Evolutionary conservation across 2,113 vertebrate species (phyloP).

Genomic region (Pithys albifrons): DNA sequence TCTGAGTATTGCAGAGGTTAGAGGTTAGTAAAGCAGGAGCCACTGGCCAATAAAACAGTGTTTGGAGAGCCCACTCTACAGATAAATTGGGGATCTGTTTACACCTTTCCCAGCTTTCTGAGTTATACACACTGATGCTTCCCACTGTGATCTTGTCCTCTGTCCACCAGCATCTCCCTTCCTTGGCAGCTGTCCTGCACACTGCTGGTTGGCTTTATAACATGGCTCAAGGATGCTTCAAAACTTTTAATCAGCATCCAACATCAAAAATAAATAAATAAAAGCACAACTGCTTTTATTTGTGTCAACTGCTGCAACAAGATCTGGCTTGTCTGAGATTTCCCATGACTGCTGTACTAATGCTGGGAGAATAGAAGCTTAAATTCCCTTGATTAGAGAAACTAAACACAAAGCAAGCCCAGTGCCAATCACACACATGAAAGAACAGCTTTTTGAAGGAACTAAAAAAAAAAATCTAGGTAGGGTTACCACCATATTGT

Average conservation of each 20-base stretch:
- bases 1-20: conserved; percentile 74
- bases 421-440: conserved; percentile 54
- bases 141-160: conserved; percentile 61
- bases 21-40: conserved; percentile 89
- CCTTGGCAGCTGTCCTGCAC: conserved; percentile 25
- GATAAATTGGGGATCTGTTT: conserved; percentile 75
- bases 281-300: conserved; percentile 59
- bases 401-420: conserved; percentile 55
- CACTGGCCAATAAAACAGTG: conserved; percentile 82
- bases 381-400: conserved; percentile 67
- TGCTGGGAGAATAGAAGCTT: conserved; percentile 47
- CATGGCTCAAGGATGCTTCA: conserved; percentile 46
- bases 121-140: conserved; percentile 50
- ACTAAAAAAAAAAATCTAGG: not conserved
- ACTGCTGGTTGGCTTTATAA: conserved; percentile 38
- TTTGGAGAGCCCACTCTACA: conserved; percentile 74
- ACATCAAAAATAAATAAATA: conserved; percentile 76
- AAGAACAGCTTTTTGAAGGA: conserved; percentile 37
- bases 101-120: conserved; percentile 70
- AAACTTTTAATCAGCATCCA: conserved; percentile 73
- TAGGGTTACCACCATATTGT: conserved; percentile 33
- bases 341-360: conserved; percentile 61
- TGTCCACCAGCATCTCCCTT: conserved; percentile 20
- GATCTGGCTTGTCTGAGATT: conserved; percentile 62
- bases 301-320: conserved; percentile 66